Evolutionary conservation across 2,797 vertebrate species (phyloP), one percentile per base, ranked within the genome.

Genomic region (Anguilla anguilla): DNA sequence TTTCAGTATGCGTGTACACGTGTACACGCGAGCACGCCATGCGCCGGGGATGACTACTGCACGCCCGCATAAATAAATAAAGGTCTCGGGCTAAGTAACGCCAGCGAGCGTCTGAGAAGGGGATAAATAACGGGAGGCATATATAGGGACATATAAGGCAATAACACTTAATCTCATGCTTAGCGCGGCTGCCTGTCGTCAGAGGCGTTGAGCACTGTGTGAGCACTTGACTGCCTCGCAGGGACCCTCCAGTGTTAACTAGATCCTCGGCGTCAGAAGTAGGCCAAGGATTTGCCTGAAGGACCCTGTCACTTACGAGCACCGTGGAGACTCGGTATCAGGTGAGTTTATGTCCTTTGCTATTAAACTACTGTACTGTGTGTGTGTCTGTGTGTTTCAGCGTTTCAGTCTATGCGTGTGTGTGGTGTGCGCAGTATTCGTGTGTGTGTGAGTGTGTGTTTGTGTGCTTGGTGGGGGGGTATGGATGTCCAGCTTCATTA

Each of bases 291-390:
- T 85, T 64, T 43, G 84, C 84, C 84, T 43, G 57, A 85, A 85
- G 84, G 59, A 64, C 51, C 49, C 86, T 81, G 31, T 43, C 86
- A n/a, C 22, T 86, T 86, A 31, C 91, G 86, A 89, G 90, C 88
- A 89, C 79, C 90, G 93, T 91, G 92, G 89, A 91, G 88, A 93
- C 88, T 87, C 89, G 89, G 93, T 19, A 9, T 93, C 91, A 94
- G 89, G 86, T 89, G 90, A 87, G 89, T 83, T 94, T 89, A 91
- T 90, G 79, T 82, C 74, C 35, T 79, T 79, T 17, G 6, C 17
- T 15, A 46, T 77, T 43, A 79, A 39, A 17, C 1, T 15, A 46
- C 6, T 39, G 5, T 15, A 46, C 6, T 39, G 15, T 46, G 39
- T 88, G 87, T 91, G 90, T 92, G 55, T 85, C 6, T 77, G 51